These are phyloP conservation scores for Drosophila kohkoa DNA, from an alignment of 1,140 invertebrate species.

Conservation along the genomic window DNA sequence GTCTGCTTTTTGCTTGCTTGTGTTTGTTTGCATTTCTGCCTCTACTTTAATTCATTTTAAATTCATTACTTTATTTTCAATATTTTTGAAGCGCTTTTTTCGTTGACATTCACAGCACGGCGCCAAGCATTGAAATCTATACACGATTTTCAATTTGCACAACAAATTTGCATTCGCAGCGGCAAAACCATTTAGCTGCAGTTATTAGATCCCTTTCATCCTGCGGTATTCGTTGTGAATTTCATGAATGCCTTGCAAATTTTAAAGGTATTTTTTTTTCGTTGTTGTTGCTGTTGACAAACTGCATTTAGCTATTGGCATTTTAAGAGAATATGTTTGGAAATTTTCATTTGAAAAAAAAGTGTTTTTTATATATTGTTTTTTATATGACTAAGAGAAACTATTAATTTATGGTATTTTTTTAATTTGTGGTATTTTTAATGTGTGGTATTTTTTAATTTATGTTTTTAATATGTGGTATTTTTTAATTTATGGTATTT, in stretches of 20 bases:
- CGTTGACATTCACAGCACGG: slow-evolving; percentile 28
- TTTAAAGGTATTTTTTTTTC: background rate
- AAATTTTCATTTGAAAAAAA: background rate
- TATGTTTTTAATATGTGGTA: too few relatives aligned
- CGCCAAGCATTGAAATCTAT: slow-evolving; percentile 37
- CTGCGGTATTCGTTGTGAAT: background rate
- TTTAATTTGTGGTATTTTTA: too few relatives aligned
- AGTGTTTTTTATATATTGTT: background rate
- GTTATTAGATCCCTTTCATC: slow-evolving; percentile 5
- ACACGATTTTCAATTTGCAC: slow-evolving; percentile 57
- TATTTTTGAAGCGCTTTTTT: slow-evolving; percentile 12
- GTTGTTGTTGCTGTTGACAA: background rate
- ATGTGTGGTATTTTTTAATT: too few relatives aligned
- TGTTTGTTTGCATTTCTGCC: slow-evolving; percentile 38
- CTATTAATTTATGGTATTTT: too few relatives aligned
- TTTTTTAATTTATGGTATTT: too few relatives aligned
- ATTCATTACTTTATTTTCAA: slow-evolving; percentile 18
- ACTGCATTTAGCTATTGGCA: background rate
- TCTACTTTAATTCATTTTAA: slow-evolving; percentile 61
- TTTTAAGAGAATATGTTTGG: background rate
- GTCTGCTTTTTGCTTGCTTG: slow-evolving; percentile 8
- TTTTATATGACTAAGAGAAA: too few relatives aligned
- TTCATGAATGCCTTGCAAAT: background rate
- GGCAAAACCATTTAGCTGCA: slow-evolving; percentile 15
- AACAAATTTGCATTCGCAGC: slow-evolving; percentile 29